These are phyloP conservation scores for Poecilia gillii DNA, from an alignment of 2,797 vertebrate genomes.

Conservation along the genomic window DNA sequence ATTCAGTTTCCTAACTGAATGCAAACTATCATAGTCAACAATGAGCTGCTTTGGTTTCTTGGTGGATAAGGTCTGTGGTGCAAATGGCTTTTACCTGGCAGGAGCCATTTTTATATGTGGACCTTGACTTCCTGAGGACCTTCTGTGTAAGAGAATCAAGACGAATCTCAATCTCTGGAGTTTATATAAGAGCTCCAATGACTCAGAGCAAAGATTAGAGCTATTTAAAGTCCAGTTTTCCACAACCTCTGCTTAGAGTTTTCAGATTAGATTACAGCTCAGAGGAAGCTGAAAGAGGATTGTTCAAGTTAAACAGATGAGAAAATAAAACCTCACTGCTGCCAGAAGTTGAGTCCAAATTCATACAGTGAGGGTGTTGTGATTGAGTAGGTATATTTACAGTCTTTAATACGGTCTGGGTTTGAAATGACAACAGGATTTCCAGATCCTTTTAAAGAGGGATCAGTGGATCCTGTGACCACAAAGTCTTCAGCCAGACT, in stretches of 20 bases:
- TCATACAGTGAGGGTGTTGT: not conserved
- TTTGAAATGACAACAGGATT: not conserved
- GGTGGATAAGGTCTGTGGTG: not conserved
- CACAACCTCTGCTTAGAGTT: not conserved
- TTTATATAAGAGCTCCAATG: not conserved
- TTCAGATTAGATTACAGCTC: not conserved
- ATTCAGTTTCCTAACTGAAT: not conserved
- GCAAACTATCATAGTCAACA: not conserved
- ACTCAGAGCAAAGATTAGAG: not conserved
- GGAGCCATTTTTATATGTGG: not conserved
- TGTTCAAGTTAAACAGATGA: not conserved
- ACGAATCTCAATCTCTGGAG: not conserved
- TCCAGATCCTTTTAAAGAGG: not conserved
- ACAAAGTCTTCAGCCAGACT: not conserved
- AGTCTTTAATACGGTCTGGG: not conserved
- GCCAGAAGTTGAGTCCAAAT: not conserved
- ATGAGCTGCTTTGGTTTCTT: not conserved
- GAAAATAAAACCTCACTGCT: not conserved
- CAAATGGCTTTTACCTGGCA: not conserved
- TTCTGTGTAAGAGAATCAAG: conserved; percentile 5
- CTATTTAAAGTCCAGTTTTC: not conserved
- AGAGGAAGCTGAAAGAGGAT: not conserved
- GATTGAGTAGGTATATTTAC: not conserved
- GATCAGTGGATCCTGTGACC: not conserved
- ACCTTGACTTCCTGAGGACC: conserved; percentile 26